Percentiles rank a stretch among this genome's conserved stretches.
These are phyloP conservation scores for Takifugu ocellatus DNA, from an alignment of 2,797 vertebrate species.

Conservation along the genomic window DNA sequence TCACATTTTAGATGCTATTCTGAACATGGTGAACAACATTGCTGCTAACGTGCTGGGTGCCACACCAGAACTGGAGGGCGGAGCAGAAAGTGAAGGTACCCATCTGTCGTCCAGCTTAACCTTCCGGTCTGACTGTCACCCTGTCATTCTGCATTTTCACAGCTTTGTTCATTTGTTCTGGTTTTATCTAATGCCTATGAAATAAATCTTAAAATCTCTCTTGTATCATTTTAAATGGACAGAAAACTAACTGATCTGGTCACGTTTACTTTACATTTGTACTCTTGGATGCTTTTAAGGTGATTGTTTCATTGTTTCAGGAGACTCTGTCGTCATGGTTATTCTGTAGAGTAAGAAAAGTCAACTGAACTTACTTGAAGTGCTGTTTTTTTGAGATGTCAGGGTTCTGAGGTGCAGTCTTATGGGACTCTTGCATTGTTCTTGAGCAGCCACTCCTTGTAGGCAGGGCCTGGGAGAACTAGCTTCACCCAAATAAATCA, in stretches of 20 bases:
- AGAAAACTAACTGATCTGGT: background rate
- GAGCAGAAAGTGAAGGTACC: slow-evolving; percentile 81
- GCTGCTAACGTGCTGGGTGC: slow-evolving; percentile 96
- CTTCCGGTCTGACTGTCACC: background rate
- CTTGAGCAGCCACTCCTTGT: slow-evolving; percentile 6
- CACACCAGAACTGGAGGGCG: slow-evolving; percentile 81
- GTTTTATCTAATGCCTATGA: background rate
- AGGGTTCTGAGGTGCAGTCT: background rate
- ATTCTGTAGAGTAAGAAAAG: no score
- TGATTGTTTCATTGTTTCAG: background rate
- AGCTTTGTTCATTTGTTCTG: background rate
- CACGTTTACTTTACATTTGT: no score
- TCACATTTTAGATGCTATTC: slow-evolving; percentile 84
- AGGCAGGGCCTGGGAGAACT: background rate
- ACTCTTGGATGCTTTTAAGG: background rate
- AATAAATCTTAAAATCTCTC: no score
- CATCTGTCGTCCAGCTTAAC: background rate
- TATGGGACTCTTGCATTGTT: background rate
- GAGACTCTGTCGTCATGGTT: no score
- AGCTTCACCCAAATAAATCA: slow-evolving; percentile 3
- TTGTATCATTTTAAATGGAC: no score
- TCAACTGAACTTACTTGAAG: no score
- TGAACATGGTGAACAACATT: slow-evolving; percentile 99
- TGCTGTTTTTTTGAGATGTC: background rate
- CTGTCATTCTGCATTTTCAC: background rate